A percentile compares a stretch with the other conserved stretches of the same genome.
Evolutionary conservation across 2,797 vertebrate species (phyloP).

Genomic region (Dipus sagitta): DNA sequence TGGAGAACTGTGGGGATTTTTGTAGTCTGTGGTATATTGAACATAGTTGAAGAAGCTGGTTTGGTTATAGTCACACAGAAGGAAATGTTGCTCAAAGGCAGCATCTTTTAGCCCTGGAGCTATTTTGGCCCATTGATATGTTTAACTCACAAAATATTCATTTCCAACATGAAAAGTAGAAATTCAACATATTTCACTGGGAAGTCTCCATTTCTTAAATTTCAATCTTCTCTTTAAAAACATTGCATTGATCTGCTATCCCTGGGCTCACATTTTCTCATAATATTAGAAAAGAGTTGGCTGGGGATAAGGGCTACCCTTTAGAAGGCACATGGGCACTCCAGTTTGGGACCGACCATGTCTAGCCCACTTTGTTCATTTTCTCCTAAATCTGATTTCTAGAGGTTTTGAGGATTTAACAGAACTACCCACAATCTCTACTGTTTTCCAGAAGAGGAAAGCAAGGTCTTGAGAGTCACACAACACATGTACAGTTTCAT

Average conservation of each 20-base stretch:
- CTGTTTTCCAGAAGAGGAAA: slow-evolving; percentile 6
- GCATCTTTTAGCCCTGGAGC: neutral
- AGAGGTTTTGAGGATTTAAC: neutral
- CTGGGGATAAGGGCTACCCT: neutral
- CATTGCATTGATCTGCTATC: neutral
- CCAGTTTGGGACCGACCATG: neutral
- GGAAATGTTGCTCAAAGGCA: neutral
- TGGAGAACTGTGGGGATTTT: neutral
- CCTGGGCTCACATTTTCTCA: neutral
- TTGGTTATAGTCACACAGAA: neutral
- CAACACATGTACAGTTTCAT: neutral
- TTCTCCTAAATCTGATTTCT: neutral
- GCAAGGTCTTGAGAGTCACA: neutral
- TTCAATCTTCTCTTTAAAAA: slow-evolving; percentile 28
- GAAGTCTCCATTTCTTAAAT: neutral
- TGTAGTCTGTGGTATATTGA: neutral
- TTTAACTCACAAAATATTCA: neutral
- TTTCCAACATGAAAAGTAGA: neutral
- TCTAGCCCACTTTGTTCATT: neutral
- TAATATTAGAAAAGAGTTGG: neutral
- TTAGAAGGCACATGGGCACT: neutral
- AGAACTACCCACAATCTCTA: neutral
- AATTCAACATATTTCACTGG: slow-evolving; percentile 20
- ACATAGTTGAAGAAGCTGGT: neutral
- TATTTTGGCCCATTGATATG: neutral